These are phyloP conservation scores for Hecatera dysodea DNA, from an alignment of 2,888 invertebrate species.

Conservation along the genomic window DNA sequence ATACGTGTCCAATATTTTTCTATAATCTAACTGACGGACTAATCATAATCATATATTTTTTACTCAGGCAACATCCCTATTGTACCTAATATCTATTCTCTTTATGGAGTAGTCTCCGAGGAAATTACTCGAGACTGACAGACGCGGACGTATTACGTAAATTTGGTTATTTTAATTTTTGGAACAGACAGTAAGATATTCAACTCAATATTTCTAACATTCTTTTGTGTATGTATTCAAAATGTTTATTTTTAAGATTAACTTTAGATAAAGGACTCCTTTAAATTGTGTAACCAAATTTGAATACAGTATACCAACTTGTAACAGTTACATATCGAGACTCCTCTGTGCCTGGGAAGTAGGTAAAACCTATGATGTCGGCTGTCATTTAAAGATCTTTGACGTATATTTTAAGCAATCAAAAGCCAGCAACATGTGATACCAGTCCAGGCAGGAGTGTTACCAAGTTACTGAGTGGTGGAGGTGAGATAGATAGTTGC, in stretches of 20 bases:
- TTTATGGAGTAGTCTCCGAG: slow-evolving; percentile 51
- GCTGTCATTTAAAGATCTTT: neutral
- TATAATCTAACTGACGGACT: too few relatives aligned
- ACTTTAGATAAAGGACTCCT: neutral
- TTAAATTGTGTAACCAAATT: neutral
- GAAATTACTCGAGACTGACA: slow-evolving; percentile 46
- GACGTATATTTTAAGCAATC: too few relatives aligned
- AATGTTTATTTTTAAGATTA: neutral
- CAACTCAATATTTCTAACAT: slow-evolving; percentile 39
- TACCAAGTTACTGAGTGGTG: neutral
- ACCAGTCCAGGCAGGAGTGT: neutral
- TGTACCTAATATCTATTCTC: slow-evolving; percentile 28
- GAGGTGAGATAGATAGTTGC: too few relatives aligned
- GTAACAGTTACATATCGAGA: neutral
- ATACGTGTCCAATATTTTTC: too few relatives aligned
- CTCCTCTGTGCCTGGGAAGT: too few relatives aligned
- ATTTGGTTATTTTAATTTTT: slow-evolving; percentile 52
- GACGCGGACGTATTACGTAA: slow-evolving; percentile 33
- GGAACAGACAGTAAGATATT: slow-evolving; percentile 49
- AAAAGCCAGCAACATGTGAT: neutral
- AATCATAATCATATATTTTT: too few relatives aligned
- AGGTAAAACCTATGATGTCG: too few relatives aligned
- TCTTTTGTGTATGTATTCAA: slow-evolving; percentile 3
- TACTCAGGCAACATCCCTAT: too few relatives aligned
- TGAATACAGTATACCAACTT: neutral